Base-by-base conservation (phyloP, 2,888 invertebrate species). In the Ypsolopha scabrella region DNA sequence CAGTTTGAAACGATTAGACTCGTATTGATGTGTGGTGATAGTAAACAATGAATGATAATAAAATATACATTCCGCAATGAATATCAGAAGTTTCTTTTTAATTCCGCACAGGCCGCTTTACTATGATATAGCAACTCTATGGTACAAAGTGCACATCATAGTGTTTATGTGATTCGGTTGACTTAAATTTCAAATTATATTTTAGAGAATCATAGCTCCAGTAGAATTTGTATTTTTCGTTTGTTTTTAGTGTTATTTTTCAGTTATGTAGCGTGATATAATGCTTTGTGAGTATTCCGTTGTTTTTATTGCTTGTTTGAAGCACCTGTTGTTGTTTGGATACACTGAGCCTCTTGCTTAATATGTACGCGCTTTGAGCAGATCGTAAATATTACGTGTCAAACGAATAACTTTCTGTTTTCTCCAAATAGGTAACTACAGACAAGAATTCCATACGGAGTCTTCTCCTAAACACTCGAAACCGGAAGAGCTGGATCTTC, bases 361-460 rank as follows among this genome's bases (percentile, higher is more conserved):
- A n/a, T 38, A 14, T 43, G 7, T 43, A 14, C n/a, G 11, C 13
- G 41, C 13, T 13, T n/a, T 7, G 11, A 7, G 41, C 11, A 1
- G 45, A 10, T 45, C 14, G 24, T 10, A 24, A 10, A 3, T 11
- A n/a, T 33, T 10, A 34, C 7, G 4, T 35, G 1, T n/a, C 9
- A 34, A 37, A 14, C 48, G 14, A 8, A 2, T 37, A 6, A 11
- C 13, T 41, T 24, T 37, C 7, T 10, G 37, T 11, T 24, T 48
- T 6, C 45, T 34, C 24, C 33, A 45, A 11, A 1, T 77, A 87
- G 87, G 87, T 44, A 86, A 83, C 52, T 82, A 75, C 53, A 78
- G 82, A 1, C 85, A 83, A 51, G 87, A 87, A 57, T 75, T 67
- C 50, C 80, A 82, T 57, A 71, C 79, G 0, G 87, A 87, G 58